Base-by-base conservation (phyloP, 2,888 invertebrate species). In the Diaperis boleti region DNA sequence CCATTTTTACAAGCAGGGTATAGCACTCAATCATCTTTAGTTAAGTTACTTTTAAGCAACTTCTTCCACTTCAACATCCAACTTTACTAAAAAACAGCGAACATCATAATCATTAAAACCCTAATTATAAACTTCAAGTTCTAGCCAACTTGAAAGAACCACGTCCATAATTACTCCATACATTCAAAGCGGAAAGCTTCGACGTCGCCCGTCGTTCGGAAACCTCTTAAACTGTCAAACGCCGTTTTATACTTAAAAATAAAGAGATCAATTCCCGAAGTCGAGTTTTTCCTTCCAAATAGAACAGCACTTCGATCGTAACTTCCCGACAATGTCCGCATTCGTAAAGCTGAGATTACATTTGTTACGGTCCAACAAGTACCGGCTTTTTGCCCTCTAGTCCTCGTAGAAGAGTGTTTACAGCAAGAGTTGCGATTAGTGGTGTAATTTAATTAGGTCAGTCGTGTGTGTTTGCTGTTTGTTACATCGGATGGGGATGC, bases 331-430 rank as follows among this genome's bases (percentile, higher is more conserved):
- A 39, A 39, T 39, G 17, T 2, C 15, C 39, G 15, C 1, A 14
- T 14, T 15, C 15, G 39, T 39, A 15, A 33, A 39, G 15, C 39
- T 8, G 15, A 39, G 39, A 39, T 39, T 39, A 39, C 39, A 39
- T 39, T 39, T 39, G 39, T 39, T 39, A 39, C 39, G 39, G 15
- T 39, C 39, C 39, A 39, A 39, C 39, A 39, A 39, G 39, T 39
- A 15, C 39, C 1, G 15, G 15, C 10, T 39, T 17, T 14, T 39
- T 39, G 39, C 39, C n/a, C 39, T 17, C 15, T 15, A 7, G 7
- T 17, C 39, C 39, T 13, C 11, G 5, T 15, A 7, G 15, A n/a
- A 17, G 8, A 35, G 3, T 35, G 10, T 13, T 10, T 15, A 17
- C 39, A 14, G 7, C 39, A 13, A 5, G 10, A n/a, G 5, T 31